phyloP scores from a whole-genome alignment of 1,140 invertebrate genomes.

The Neodiprion virginianus region DNA sequence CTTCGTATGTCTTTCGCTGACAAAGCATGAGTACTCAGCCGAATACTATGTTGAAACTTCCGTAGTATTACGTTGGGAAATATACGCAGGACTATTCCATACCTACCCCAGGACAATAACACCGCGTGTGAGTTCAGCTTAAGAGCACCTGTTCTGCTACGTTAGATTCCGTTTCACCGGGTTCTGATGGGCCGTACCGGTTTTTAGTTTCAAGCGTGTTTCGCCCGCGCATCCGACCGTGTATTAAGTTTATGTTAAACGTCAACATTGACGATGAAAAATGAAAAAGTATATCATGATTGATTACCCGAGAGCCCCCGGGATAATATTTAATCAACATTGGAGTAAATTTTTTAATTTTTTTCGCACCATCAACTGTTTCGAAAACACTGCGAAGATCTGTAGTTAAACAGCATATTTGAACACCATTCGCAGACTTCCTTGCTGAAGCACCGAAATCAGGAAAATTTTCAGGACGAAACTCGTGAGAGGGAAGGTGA shows the following conservation, averaged over 20 bases:
- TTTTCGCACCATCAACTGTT: no score
- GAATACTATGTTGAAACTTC: not conserved
- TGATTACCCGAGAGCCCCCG: not conserved
- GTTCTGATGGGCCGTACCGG: slow-evolving; percentile 4
- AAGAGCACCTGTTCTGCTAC: not conserved
- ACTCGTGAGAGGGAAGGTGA: no score
- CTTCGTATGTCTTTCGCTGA: no score
- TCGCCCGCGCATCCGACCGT: not conserved
- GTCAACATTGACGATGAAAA: not conserved
- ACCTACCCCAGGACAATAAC: not conserved
- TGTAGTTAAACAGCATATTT: no score
- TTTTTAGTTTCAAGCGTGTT: slow-evolving; percentile 1
- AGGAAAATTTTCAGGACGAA: no score
- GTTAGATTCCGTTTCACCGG: slow-evolving; percentile 3
- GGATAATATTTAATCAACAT: not conserved
- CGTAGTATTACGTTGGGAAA: not conserved
- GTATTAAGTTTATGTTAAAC: not conserved
- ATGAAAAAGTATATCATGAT: not conserved
- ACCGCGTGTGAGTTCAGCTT: not conserved
- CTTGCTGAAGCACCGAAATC: no score
- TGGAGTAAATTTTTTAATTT: no score
- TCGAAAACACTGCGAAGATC: no score
- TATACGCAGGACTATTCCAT: not conserved
- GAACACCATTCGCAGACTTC: no score
- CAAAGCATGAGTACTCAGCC: no score